These are phyloP conservation scores for Ceryle rudis DNA, from an alignment of 2,797 vertebrate species.

Conservation along the genomic window DNA sequence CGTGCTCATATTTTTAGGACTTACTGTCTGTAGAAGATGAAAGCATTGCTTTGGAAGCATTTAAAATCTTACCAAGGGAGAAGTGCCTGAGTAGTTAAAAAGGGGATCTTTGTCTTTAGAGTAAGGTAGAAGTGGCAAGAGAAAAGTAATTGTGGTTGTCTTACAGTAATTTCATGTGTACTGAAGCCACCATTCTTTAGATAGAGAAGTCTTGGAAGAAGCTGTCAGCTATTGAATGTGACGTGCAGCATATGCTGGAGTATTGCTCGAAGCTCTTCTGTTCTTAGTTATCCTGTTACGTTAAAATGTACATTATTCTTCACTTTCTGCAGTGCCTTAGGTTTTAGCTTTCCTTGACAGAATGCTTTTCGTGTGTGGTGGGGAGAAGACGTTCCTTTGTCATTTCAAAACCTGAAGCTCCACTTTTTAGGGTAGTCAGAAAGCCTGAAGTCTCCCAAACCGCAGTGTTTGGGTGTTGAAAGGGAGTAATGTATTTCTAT, in stretches of 20 bases:
- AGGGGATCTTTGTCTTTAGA: background rate
- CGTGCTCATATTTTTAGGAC: background rate
- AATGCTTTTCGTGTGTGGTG: background rate
- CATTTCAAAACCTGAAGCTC: background rate
- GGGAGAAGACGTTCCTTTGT: background rate
- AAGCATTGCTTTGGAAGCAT: background rate
- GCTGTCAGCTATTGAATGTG: background rate
- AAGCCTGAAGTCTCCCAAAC: too few species aligned
- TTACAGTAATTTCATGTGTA: background rate
- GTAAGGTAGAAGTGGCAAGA: background rate
- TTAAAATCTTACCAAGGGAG: background rate
- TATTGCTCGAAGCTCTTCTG: background rate
- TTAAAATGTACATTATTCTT: constrained; percentile 9
- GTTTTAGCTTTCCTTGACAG: background rate
- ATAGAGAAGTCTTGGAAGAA: background rate
- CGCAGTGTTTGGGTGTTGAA: background rate
- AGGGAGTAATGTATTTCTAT: background rate
- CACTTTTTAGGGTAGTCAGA: background rate
- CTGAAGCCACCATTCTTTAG: background rate
- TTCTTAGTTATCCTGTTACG: background rate
- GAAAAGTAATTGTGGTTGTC: background rate
- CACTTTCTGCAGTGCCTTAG: background rate
- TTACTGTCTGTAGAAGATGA: background rate
- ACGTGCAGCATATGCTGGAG: background rate
- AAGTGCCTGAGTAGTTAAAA: background rate